Percentiles rank a stretch among this genome's conserved stretches.
These are phyloP conservation scores for Microcaecilia unicolor DNA, from an alignment of 2,797 vertebrate genomes.

Conservation along the genomic window DNA sequence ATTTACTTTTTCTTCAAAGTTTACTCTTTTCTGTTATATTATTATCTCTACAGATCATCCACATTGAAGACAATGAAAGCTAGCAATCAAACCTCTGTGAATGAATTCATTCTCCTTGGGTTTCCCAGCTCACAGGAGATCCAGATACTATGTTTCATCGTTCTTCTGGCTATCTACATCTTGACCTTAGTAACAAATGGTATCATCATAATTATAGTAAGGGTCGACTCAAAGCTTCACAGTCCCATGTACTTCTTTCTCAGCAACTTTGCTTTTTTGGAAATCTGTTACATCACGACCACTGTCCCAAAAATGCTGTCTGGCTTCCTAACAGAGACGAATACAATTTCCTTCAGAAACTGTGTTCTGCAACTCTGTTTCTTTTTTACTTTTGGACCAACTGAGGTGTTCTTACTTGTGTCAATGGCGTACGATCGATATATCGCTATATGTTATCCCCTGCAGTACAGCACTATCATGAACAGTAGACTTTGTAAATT, in stretches of 20 bases:
- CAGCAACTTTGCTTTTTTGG: conserved; percentile 32
- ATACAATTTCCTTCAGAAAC: neutral
- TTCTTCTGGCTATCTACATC: conserved; percentile 2
- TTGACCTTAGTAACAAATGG: conserved; percentile 8
- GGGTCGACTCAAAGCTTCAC: neutral
- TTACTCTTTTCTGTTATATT: too few relatives aligned
- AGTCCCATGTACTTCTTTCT: conserved; percentile 19
- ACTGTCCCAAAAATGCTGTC: conserved; percentile 4
- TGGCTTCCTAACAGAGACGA: neutral
- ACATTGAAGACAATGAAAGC: too few relatives aligned
- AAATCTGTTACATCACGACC: conserved; percentile 24
- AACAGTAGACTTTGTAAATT: neutral
- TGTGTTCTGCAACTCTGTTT: conserved; percentile 1
- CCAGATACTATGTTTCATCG: conserved; percentile 2
- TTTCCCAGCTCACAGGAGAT: neutral
- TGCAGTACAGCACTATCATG: conserved; percentile 2
- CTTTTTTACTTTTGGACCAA: neutral
- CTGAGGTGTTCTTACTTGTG: conserved; percentile 3
- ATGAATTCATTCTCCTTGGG: neutral
- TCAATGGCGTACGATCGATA: conserved; percentile 10
- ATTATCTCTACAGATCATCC: too few relatives aligned
- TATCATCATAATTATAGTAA: conserved; percentile 7
- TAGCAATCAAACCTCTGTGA: too few relatives aligned
- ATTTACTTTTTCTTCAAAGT: too few relatives aligned
- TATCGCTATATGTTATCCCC: conserved; percentile 2